Evolutionary conservation across 2,797 vertebrate genomes (phyloP).

Genomic region (Amniataba percoides): DNA sequence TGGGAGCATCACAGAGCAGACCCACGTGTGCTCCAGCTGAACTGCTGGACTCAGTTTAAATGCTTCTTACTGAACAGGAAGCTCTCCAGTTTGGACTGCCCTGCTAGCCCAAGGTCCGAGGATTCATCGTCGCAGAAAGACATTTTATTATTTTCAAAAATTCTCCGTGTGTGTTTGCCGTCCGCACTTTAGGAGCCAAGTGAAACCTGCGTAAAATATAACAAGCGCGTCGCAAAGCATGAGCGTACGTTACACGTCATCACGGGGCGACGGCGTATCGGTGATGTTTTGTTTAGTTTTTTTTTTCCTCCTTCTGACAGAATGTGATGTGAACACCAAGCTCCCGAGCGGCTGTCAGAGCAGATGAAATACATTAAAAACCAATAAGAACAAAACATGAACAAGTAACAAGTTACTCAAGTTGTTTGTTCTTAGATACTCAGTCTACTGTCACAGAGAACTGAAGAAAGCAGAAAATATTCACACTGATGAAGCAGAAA

Average conservation of each 20-base stretch:
- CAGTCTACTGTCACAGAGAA: no score
- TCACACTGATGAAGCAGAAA: no score
- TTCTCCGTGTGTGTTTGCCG: background rate
- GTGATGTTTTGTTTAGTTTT: background rate
- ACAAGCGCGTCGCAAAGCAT: slow-evolving; percentile 53
- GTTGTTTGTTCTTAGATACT: no score
- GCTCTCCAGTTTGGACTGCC: slow-evolving; percentile 78
- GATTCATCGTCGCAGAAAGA: slow-evolving; percentile 65
- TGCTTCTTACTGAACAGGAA: slow-evolving; percentile 81
- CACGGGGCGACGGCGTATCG: slow-evolving; percentile 36
- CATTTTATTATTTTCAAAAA: slow-evolving; percentile 58
- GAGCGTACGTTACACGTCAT: slow-evolving; percentile 44
- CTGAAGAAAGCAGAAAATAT: no score
- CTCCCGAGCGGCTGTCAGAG: background rate
- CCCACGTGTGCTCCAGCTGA: slow-evolving; percentile 74
- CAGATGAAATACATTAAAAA: background rate
- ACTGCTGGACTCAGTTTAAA: slow-evolving; percentile 2
- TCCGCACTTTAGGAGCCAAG: background rate
- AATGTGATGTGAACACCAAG: background rate
- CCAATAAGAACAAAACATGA: background rate
- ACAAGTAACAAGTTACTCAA: no score
- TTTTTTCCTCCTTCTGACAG: background rate
- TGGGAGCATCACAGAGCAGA: slow-evolving; percentile 18
- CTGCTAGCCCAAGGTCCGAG: slow-evolving; percentile 17
- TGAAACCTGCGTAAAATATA: slow-evolving; percentile 29